Percentiles rank a stretch among this genome's conserved stretches.
phyloP scores from a whole-genome alignment of 2,888 invertebrate genomes.

The Drosophila macrospina region DNA sequence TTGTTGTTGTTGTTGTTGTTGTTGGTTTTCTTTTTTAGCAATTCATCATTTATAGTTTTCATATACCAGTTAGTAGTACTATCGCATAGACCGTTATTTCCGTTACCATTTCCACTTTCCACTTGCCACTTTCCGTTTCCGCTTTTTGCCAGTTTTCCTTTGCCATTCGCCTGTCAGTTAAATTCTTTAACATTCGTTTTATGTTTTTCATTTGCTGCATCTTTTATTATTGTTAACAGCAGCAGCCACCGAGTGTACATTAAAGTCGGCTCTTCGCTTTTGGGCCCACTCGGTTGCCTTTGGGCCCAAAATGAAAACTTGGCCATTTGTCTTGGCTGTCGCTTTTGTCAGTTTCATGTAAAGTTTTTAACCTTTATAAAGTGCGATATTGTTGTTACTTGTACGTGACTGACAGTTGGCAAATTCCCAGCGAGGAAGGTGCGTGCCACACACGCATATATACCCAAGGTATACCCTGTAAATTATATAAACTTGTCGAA shows the following conservation, averaged over 20 bases:
- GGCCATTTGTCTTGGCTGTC: conserved; percentile 41
- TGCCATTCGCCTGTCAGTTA: conserved; percentile 31
- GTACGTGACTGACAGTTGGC: conserved; percentile 47
- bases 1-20: conserved; percentile 9
- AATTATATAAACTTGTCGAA: neutral
- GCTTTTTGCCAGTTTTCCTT: conserved; percentile 4
- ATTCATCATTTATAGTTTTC: conserved; percentile 41
- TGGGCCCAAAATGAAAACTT: conserved; percentile 30
- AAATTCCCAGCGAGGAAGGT: conserved; percentile 15
- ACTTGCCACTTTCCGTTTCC: conserved; percentile 38
- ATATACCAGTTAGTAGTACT: conserved; percentile 13
- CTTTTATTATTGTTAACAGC: conserved; percentile 38
- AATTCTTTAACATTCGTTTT: conserved; percentile 34
- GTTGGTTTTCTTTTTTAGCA: conserved; percentile 4
- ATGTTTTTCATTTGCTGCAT: conserved; percentile 10
- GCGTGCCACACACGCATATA: neutral
- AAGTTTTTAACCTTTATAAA: conserved; percentile 67
- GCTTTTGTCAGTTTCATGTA: conserved; percentile 48
- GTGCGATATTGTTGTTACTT: conserved; percentile 39
- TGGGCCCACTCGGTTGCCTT: conserved; percentile 11
- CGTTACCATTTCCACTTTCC: conserved; percentile 32
- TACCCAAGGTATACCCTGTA: conserved; percentile 3
- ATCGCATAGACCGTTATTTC: conserved; percentile 30
- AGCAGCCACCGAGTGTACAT: conserved; percentile 13
- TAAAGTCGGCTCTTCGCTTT: conserved; percentile 17